Percentiles rank a stretch among this genome's conserved stretches.
These are phyloP conservation scores for Candidula unifasciata DNA, from an alignment of 2,888 invertebrate genomes.

Conservation along the genomic window DNA sequence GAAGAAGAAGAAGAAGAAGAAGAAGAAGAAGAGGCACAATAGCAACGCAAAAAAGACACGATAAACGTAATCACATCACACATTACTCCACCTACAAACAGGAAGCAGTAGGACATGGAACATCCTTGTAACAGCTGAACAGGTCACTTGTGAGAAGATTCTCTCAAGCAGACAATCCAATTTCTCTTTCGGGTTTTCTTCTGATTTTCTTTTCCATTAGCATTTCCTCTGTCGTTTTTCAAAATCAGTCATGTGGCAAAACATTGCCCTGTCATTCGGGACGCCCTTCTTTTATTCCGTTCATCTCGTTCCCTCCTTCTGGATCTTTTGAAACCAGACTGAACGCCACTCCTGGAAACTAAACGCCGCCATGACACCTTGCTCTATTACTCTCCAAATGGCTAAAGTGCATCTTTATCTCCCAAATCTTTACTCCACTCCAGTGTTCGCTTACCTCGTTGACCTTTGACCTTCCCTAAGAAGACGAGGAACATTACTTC, in stretches of 20 bases:
- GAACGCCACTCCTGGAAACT: neutral
- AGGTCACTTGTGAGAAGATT: too few relatives aligned
- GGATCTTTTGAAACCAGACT: neutral
- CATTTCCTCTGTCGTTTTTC: neutral
- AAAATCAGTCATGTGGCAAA: neutral
- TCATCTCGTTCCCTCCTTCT: neutral
- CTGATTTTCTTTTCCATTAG: neutral
- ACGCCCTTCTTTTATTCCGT: neutral
- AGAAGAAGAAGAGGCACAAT: neutral
- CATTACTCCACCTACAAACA: too few relatives aligned
- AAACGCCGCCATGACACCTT: neutral
- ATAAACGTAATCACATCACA: too few relatives aligned
- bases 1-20: conserved; percentile 2
- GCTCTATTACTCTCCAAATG: neutral
- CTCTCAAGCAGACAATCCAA: too few relatives aligned
- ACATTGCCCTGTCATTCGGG: neutral
- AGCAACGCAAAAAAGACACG: neutral
- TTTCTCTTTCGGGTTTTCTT: too few relatives aligned
- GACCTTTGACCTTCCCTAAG: neutral
- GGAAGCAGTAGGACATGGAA: too few relatives aligned
- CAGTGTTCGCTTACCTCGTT: neutral
- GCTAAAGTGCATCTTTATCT: neutral
- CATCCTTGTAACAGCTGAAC: too few relatives aligned
- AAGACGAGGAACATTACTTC: neutral
- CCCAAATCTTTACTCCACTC: neutral